Evolutionary conservation across 2,888 invertebrate species (phyloP).

Genomic region (Entomobrya multifasciata): DNA sequence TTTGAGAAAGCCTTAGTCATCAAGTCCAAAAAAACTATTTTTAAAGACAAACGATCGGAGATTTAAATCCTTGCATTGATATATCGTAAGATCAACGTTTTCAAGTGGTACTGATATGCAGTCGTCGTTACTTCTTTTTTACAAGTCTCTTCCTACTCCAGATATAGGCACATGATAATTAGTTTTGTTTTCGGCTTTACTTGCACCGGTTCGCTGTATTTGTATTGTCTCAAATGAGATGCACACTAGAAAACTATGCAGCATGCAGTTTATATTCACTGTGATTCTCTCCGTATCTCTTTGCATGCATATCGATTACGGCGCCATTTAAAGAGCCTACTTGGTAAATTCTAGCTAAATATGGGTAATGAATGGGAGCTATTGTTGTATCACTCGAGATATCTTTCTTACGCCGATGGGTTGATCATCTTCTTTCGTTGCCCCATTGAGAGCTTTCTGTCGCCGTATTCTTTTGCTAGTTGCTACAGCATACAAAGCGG

Average conservation of each 20-base stretch:
- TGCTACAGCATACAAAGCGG: background rate
- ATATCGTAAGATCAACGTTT: too few relatives aligned
- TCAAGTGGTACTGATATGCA: background rate
- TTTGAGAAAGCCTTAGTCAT: too few relatives aligned
- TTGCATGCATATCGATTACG: conserved; percentile 61
- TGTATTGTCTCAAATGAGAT: background rate
- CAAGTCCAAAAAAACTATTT: too few relatives aligned
- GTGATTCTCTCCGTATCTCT: background rate
- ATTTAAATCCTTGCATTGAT: too few relatives aligned
- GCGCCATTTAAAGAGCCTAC: conserved; percentile 65
- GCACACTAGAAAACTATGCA: background rate
- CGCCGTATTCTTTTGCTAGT: background rate
- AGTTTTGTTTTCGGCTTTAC: background rate
- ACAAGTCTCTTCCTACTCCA: background rate
- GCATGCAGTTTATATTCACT: background rate
- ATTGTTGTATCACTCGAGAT: conserved; percentile 48
- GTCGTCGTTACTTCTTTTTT: background rate
- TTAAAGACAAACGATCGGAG: too few relatives aligned
- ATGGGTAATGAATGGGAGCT: conserved; percentile 65
- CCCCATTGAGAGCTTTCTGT: conserved; percentile 27
- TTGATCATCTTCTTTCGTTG: conserved; percentile 47
- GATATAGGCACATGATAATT: background rate
- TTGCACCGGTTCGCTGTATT: conserved; percentile 7
- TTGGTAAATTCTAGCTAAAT: conserved; percentile 61
- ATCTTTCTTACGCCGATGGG: background rate